Evolutionary conservation across 2,113 vertebrate species (phyloP).

Genomic region (Rhizomys pruinosus): DNA sequence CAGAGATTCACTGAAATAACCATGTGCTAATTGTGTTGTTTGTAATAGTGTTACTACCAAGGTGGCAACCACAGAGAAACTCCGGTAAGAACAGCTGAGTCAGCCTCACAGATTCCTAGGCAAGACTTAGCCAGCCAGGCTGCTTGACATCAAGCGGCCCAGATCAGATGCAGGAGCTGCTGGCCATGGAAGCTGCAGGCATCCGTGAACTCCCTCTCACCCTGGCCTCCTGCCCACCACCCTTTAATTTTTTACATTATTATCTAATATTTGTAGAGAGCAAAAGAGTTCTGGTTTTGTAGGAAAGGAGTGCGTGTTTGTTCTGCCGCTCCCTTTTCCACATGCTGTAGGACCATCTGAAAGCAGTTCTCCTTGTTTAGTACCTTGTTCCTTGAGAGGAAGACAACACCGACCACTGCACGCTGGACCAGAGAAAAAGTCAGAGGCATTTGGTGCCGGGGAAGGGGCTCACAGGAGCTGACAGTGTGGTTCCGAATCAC

Average conservation of each 20-base stretch:
- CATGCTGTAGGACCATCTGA: conserved; percentile 29
- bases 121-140: conserved; percentile 72
- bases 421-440: neutral
- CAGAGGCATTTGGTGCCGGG: neutral
- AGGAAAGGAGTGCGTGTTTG: neutral
- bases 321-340: neutral
- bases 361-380: conserved; percentile 47
- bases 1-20: conserved; percentile 60
- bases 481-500: conserved; percentile 37
- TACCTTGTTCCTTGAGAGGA: neutral
- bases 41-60: conserved; percentile 63
- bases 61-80: conserved; percentile 58
- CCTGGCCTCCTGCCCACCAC: neutral
- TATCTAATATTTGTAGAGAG: neutral
- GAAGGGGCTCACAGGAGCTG: conserved; percentile 17
- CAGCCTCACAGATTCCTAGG: conserved; percentile 64
- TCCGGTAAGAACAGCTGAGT: conserved; percentile 70
- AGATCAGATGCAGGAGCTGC: neutral
- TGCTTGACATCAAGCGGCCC: conserved; percentile 53
- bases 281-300: neutral
- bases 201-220: neutral
- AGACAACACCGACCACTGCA: conserved; percentile 15
- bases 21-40: conserved; percentile 63
- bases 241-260: neutral
- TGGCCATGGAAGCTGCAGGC: neutral